These are phyloP conservation scores for Heterotilapia buettikoferi DNA, from an alignment of 2,113 vertebrate species.

Conservation along the genomic window DNA sequence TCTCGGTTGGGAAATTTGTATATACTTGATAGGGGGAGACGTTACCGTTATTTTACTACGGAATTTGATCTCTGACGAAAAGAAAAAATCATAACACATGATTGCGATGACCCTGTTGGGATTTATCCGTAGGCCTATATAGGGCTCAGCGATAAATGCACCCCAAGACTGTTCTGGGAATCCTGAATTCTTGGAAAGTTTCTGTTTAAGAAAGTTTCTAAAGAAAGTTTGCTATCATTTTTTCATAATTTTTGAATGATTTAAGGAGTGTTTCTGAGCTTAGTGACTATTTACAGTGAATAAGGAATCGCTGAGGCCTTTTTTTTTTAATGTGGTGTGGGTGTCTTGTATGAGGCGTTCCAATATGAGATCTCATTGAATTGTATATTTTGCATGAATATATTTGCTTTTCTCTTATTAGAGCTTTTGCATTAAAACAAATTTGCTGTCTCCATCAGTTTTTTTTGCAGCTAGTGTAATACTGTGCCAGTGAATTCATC, in stretches of 20 bases:
- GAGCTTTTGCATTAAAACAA: background rate
- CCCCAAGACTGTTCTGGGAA: background rate
- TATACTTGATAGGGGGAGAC: rapidly evolving
- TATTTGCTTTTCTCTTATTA: background rate
- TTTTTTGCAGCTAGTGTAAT: background rate
- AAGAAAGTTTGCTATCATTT: background rate
- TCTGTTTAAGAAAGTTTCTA: background rate
- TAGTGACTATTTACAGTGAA: background rate
- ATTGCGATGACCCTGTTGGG: background rate
- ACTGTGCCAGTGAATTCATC: background rate
- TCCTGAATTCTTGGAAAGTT: background rate
- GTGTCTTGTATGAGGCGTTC: background rate
- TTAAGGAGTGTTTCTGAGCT: background rate
- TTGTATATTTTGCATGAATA: background rate
- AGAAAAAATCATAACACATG: background rate
- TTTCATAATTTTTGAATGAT: background rate
- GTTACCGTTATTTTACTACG: background rate
- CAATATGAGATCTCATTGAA: background rate
- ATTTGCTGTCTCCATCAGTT: background rate
- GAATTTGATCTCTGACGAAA: background rate
- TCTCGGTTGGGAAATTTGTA: background rate
- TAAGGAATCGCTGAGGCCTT: background rate
- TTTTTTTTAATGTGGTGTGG: background rate
- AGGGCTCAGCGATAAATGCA: background rate
- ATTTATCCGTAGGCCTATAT: background rate